Evolutionary conservation across 2,888 invertebrate genomes (phyloP).

Genomic region (Drosophila nr. perissopoda): DNA sequence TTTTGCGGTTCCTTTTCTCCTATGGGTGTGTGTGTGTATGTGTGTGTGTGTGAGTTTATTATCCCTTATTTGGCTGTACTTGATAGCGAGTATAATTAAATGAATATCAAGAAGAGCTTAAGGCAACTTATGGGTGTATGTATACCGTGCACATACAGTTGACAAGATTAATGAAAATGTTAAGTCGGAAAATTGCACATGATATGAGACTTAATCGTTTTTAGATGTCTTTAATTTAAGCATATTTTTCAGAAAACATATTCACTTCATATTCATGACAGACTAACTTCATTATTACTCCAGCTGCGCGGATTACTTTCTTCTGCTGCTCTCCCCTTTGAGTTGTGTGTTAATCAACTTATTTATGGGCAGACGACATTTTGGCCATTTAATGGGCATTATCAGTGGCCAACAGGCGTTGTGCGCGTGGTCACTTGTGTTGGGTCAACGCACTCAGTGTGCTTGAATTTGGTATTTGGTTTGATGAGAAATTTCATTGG

Average conservation of each 20-base stretch:
- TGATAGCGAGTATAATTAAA: conserved; percentile 6
- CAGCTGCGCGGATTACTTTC: neutral
- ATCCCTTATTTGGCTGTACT: conserved; percentile 26
- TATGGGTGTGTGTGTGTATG: neutral
- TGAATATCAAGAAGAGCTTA: conserved; percentile 1
- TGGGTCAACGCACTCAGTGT: conserved; percentile 37
- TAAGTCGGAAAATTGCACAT: neutral
- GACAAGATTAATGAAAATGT: neutral
- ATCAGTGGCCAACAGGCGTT: conserved; percentile 47
- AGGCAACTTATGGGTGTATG: neutral
- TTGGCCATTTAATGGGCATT: conserved; percentile 53
- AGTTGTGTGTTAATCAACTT: conserved; percentile 58
- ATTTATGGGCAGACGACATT: conserved; percentile 54
- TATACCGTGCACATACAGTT: neutral
- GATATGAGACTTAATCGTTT: neutral
- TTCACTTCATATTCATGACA: neutral
- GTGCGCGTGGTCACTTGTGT: neutral
- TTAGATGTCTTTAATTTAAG: neutral
- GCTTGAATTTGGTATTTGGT: conserved; percentile 14
- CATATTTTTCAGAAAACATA: neutral
- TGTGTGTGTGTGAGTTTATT: neutral
- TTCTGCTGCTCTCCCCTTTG: neutral
- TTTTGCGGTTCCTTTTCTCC: conserved; percentile 34
- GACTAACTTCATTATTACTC: conserved; percentile 19
- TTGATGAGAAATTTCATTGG: conserved; percentile 15